Base-by-base conservation (phyloP, 1,140 invertebrate species). In the Temnothorax nylanderi region DNA sequence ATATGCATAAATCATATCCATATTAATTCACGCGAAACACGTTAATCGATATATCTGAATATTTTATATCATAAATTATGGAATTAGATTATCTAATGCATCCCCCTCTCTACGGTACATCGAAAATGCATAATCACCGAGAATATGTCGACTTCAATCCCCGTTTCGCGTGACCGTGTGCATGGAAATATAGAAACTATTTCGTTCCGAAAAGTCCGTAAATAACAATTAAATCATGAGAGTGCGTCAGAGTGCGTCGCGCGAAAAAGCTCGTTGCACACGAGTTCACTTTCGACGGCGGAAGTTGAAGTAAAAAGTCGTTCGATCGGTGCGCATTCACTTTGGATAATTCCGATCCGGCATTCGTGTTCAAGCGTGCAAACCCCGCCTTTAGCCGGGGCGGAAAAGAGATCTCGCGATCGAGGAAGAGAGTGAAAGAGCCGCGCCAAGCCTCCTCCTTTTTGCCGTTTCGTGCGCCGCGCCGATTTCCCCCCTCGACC, bases 401-500 rank as follows among this genome's bases (percentile, higher is more conserved):
- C 7, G 13, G 75, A 34, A 62, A 56, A 16, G 26, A 34, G 6
- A 13, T 26, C 13, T 47, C 34, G 44, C 49, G 26, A 26, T 26
- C 26, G 71, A 76, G 67, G 26, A 77, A 51, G 51, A 56, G 49
- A 49, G 49, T 41, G 58, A 86, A 88, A 47, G 60, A 80, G 49
- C n/a, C 41, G 13, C 13, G 37, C 13, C 18, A 16, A 16, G 5
- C 13, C 47, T 69, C 32, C 47, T 47, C 32, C 64, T 56, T 56
- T 54, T 47, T 74, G 54, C 64, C 77, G 54, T 77, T 72, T 65
- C 86, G 69, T 69, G n/a, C 62, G n/a, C 62, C 69, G 49, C 67
- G 54, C 75, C 81, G 88, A 81, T 89, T 80, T 76, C 26, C 62
- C 32, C 81, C 84, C 86, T 81, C 76, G 82, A 56, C 69, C 82